A percentile compares a stretch with the other conserved stretches of the same genome.
Conservation (phyloP, 2,797 vertebrate genomes). For the Takifugu rubripes region DNA sequence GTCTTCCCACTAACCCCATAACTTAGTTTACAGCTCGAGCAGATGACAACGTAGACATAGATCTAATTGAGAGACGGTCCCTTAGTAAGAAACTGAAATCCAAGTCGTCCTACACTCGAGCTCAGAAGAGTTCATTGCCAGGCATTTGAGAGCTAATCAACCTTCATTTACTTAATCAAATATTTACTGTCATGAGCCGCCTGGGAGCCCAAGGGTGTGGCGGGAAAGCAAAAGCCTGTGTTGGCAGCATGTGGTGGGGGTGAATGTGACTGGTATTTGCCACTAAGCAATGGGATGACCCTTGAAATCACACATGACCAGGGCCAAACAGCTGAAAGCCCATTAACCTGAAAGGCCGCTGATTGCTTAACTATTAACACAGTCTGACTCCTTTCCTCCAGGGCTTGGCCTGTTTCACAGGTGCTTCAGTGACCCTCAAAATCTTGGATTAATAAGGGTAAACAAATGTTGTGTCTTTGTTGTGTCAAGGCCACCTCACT, state of each 20-base stretch:
- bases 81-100: conserved; percentile 50
- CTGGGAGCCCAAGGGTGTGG: conserved; percentile 51
- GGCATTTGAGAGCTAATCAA: conserved; percentile 62
- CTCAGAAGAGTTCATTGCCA: conserved; percentile 29
- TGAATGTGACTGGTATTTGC: conserved; percentile 66
- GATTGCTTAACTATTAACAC: conserved; percentile 76
- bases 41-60: conserved; percentile 48
- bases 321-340: conserved; percentile 70
- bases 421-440: conserved; percentile 70
- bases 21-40: conserved; percentile 59
- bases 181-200: conserved; percentile 66
- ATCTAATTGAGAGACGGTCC: conserved; percentile 52
- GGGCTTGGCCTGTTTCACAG: conserved; percentile 67
- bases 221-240: conserved; percentile 33
- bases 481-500: conserved; percentile 49
- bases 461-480: conserved; percentile 74
- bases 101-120: conserved; percentile 30
- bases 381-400: conserved; percentile 68
- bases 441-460: conserved; percentile 68
- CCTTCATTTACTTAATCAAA: conserved; percentile 70
- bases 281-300: conserved; percentile 63
- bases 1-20: conserved; percentile 49
- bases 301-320: conserved; percentile 77
- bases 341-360: conserved; percentile 80
- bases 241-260: conserved; percentile 49